Evolutionary conservation across 2,888 invertebrate species (phyloP).

Genomic region (Callosobruchus maculatus): DNA sequence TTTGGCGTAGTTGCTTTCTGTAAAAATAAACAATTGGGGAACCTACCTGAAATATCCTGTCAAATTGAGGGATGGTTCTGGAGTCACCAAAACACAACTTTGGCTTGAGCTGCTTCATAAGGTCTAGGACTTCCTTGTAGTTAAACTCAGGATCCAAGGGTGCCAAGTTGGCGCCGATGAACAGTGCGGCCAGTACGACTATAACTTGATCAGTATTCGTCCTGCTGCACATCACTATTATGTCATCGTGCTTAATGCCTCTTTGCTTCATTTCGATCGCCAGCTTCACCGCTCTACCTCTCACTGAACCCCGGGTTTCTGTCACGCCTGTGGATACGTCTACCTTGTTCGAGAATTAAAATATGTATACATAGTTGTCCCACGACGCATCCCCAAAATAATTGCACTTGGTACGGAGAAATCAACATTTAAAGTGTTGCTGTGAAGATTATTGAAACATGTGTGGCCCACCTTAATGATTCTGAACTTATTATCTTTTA

Average conservation of each 20-base stretch:
- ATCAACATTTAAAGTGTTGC: no score
- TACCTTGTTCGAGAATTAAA: conserved; percentile 29
- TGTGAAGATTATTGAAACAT: no score
- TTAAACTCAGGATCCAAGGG: conserved; percentile 34
- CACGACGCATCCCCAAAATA: no score
- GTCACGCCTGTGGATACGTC: conserved; percentile 35
- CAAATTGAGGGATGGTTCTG: conserved; percentile 32
- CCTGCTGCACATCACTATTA: conserved; percentile 36
- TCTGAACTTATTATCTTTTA: no score
- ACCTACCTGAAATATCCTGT: conserved; percentile 19
- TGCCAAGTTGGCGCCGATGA: conserved; percentile 39
- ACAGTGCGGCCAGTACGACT: conserved; percentile 35
- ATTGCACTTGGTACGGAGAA: no score
- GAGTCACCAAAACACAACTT: conserved; percentile 40
- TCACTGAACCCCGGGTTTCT: conserved; percentile 39
- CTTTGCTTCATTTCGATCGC: conserved; percentile 31
- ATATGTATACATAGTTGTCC: conserved; percentile 2
- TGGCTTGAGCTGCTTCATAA: conserved; percentile 34
- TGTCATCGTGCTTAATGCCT: conserved; percentile 32
- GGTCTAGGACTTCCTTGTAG: conserved; percentile 27
- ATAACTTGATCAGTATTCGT: conserved; percentile 38
- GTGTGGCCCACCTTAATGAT: no score
- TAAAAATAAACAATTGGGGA: no score
- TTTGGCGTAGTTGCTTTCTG: no score
- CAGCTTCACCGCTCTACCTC: conserved; percentile 32